Evolutionary conservation across 2,797 vertebrate genomes (phyloP).

Genomic region (Pitangus sulphuratus): DNA sequence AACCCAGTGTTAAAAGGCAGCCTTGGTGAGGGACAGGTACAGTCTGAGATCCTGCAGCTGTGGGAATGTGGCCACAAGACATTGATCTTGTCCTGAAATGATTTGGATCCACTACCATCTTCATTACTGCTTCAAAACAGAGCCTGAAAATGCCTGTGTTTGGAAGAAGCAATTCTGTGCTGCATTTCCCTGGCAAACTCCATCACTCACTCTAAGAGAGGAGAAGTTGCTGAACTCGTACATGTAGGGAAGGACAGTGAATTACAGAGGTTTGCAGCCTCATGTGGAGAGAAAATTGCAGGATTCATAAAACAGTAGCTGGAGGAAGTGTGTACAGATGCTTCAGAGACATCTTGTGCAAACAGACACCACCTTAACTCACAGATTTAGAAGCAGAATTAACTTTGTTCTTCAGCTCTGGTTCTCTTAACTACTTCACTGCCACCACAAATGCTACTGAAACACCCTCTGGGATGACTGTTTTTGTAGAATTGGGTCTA

Average conservation of each 20-base stretch:
- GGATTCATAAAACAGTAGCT: slow-evolving; percentile 40
- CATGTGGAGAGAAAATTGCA: slow-evolving; percentile 9
- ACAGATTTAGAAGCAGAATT: slow-evolving; percentile 5
- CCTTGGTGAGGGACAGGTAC: background rate
- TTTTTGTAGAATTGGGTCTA: background rate
- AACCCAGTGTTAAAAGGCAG: background rate
- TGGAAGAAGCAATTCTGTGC: slow-evolving; percentile 1
- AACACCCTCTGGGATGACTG: background rate
- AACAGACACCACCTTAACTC: background rate
- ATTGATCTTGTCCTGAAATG: background rate
- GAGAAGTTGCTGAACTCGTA: background rate
- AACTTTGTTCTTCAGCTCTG: background rate
- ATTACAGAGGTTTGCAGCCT: slow-evolving; percentile 20
- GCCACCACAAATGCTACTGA: background rate
- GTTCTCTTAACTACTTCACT: background rate
- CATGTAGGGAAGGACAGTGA: background rate
- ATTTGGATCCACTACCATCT: background rate
- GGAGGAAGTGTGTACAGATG: background rate
- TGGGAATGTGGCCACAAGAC: background rate
- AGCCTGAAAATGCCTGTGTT: background rate
- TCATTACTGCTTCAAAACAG: background rate
- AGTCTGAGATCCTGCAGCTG: background rate
- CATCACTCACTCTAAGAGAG: background rate
- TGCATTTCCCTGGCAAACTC: background rate
- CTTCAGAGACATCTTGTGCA: slow-evolving; percentile 34